phyloP scores from a whole-genome alignment of 2,888 invertebrate genomes.

The Kryphioiulus occultus region DNA sequence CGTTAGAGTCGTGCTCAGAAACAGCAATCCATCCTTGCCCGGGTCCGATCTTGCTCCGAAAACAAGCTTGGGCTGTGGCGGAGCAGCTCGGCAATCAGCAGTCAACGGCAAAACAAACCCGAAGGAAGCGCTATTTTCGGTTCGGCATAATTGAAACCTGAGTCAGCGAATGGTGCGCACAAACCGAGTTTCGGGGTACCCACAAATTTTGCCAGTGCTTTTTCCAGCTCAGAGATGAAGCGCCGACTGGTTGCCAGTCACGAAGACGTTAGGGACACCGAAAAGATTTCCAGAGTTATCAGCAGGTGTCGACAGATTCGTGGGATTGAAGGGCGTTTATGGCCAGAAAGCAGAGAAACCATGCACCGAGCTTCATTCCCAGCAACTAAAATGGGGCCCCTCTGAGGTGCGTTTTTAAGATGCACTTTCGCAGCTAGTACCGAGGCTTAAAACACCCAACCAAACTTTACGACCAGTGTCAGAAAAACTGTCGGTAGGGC shows the following conservation, averaged over 20 bases:
- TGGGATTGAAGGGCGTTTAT: too few relatives aligned
- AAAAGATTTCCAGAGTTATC: background rate
- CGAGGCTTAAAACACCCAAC: too few relatives aligned
- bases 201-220: background rate
- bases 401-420: too few relatives aligned
- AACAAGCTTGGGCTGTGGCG: background rate
- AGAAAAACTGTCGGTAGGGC: too few relatives aligned
- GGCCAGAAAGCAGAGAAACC: too few relatives aligned
- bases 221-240: background rate
- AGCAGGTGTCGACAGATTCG: too few relatives aligned
- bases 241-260: background rate
- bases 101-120: too few relatives aligned
- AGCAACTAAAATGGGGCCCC: background rate
- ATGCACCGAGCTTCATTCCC: too few relatives aligned
- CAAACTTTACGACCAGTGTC: too few relatives aligned
- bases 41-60: background rate
- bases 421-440: too few relatives aligned
- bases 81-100: background rate
- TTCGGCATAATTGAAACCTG: constrained; percentile 23
- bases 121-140: constrained; percentile 7
- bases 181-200: too few relatives aligned
- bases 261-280: background rate
- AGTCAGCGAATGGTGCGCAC: constrained; percentile 1
- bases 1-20: background rate
- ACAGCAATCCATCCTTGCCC: background rate